phyloP scores from a whole-genome alignment of 2,888 invertebrate species.

The Cantharis flavilabris region DNA sequence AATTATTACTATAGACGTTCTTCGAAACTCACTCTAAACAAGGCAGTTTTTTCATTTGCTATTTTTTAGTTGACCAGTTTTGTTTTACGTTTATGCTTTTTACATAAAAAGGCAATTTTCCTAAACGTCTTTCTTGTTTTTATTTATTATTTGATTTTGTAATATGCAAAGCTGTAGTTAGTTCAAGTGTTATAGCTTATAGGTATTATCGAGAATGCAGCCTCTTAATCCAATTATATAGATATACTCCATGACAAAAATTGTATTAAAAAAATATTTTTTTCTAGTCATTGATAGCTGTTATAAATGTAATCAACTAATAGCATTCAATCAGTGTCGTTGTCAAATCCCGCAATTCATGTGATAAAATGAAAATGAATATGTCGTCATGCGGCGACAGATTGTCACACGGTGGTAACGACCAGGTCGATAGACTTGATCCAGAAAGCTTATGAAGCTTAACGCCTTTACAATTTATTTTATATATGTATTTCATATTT shows the following conservation, averaged over 20 bases:
- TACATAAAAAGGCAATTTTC: slow-evolving; percentile 4
- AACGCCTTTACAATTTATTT: slow-evolving; percentile 4
- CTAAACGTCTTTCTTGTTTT: not conserved
- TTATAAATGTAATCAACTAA: slow-evolving; percentile 49
- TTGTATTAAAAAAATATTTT: not conserved
- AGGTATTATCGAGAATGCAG: not conserved
- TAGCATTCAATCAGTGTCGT: slow-evolving; percentile 55
- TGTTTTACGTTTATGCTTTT: slow-evolving; percentile 10
- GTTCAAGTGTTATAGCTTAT: not conserved
- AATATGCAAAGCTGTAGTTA: not conserved
- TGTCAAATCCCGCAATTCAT: slow-evolving; percentile 53
- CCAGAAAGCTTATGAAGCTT: slow-evolving; percentile 19
- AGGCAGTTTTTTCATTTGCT: slow-evolving; percentile 17
- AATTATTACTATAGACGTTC: slow-evolving; percentile 39
- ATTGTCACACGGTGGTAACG: slow-evolving; percentile 47
- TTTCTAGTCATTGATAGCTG: not conserved
- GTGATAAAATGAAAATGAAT: slow-evolving; percentile 53
- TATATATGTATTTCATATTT: not conserved
- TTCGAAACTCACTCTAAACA: slow-evolving; percentile 31
- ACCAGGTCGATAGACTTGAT: slow-evolving; percentile 35
- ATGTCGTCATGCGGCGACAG: slow-evolving; percentile 45
- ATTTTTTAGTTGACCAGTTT: slow-evolving; percentile 18
- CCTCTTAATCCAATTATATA: not conserved
- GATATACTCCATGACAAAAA: not conserved
- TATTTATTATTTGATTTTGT: slow-evolving; percentile 2